A percentile compares a stretch with the other conserved stretches of the same genome.
These are phyloP conservation scores for Mesoclemmys tuberculata DNA, from an alignment of 2,113 vertebrate species.

Conservation along the genomic window DNA sequence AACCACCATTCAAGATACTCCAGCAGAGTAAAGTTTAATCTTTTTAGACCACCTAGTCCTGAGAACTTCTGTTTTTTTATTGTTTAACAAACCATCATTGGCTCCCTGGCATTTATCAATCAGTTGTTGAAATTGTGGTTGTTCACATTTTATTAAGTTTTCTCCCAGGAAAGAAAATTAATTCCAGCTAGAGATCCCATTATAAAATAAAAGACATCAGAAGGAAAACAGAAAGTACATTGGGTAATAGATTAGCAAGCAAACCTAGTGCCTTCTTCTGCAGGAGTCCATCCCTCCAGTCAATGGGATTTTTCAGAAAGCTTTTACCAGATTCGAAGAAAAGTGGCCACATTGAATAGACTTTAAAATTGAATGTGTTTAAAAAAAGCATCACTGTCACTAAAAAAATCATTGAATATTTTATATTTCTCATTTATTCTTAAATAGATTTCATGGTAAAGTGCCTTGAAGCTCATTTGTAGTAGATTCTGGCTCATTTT, in stretches of 20 bases:
- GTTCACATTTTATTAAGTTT: background rate
- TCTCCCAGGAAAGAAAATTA: background rate
- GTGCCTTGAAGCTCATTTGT: background rate
- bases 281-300: background rate
- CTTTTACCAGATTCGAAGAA: background rate
- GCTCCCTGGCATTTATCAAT: constrained; percentile 44
- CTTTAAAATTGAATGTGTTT: fast-evolving
- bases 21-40: constrained; percentile 44
- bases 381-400: fast-evolving
- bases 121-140: background rate
- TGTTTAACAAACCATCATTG: constrained; percentile 32
- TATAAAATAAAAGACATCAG: background rate
- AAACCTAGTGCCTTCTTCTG: background rate
- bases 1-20: constrained; percentile 25
- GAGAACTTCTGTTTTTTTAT: constrained; percentile 49
- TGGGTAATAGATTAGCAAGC: background rate
- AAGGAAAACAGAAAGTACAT: background rate
- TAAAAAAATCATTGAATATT: background rate
- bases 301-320: background rate
- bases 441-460: background rate
- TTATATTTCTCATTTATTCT: background rate
- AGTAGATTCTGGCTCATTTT: background rate
- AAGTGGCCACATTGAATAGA: background rate
- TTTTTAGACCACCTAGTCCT: constrained; percentile 47
- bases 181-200: background rate